Conservation (phyloP, 2,888 invertebrate species). For the Hydropsyche betteni region DNA sequence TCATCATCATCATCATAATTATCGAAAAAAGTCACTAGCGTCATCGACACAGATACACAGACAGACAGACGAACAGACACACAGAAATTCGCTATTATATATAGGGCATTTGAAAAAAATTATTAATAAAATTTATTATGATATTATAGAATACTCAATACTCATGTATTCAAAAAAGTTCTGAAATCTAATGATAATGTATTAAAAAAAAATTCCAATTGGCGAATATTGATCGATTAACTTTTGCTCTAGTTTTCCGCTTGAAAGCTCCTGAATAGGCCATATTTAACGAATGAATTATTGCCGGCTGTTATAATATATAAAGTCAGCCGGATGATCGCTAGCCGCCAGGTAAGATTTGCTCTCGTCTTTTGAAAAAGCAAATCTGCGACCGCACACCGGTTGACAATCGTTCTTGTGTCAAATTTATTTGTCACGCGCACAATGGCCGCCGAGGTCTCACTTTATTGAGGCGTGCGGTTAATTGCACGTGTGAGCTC, state of each 20-base stretch:
- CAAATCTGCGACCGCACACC: not conserved
- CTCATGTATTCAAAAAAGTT: too few relatives aligned
- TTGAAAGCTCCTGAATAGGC: conserved; percentile 15
- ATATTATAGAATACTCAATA: too few relatives aligned
- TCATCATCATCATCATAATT: too few relatives aligned
- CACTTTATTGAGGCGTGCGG: conserved; percentile 13
- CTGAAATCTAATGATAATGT: too few relatives aligned
- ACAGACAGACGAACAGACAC: too few relatives aligned
- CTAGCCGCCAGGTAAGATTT: conserved; percentile 32
- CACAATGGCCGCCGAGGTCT: conserved; percentile 10
- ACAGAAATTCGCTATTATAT: too few relatives aligned
- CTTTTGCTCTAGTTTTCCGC: not conserved
- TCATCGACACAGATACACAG: too few relatives aligned
- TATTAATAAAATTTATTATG: too few relatives aligned
- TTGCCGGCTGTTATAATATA: conserved; percentile 50
- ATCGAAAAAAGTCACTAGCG: too few relatives aligned
- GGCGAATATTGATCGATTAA: too few relatives aligned
- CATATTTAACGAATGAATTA: conserved; percentile 48
- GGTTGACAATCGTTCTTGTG: conserved; percentile 36
- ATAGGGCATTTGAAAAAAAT: too few relatives aligned
- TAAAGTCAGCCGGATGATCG: conserved; percentile 37
- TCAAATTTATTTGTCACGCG: conserved; percentile 36
- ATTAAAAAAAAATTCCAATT: too few relatives aligned
- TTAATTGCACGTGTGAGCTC: not conserved
- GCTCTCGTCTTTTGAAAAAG: conserved; percentile 2